phyloP scores from a whole-genome alignment of 2,888 invertebrate genomes.

The Eristalinus sepulchralis region DNA sequence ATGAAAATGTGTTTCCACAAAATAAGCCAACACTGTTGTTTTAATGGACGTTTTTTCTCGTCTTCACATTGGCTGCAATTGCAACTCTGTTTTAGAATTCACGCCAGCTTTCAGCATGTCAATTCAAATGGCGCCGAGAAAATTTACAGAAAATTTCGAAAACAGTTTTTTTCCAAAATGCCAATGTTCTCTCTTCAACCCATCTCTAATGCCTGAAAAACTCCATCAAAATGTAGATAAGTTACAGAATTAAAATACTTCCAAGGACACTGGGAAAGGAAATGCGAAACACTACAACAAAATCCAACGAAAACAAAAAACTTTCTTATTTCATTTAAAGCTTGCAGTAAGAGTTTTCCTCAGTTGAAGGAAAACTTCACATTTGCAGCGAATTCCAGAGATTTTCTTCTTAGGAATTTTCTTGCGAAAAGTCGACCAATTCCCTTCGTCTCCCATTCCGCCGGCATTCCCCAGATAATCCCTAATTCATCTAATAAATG shows the following conservation, averaged over 20 bases:
- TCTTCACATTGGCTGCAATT: no score
- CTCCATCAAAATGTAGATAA: background rate
- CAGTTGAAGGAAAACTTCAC: conserved; percentile 31
- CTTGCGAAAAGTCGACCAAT: conserved; percentile 27
- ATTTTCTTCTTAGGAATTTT: conserved; percentile 32
- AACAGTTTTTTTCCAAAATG: no score
- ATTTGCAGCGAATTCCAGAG: conserved; percentile 50
- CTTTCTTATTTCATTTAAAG: conserved; percentile 35
- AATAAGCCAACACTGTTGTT: no score
- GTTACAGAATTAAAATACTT: conserved; percentile 10
- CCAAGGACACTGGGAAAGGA: background rate
- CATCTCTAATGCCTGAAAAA: no score
- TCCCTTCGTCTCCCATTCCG: background rate
- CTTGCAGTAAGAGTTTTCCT: conserved; percentile 31
- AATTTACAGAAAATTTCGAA: no score
- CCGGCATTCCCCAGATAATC: conserved; percentile 69
- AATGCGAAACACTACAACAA: conserved; percentile 3
- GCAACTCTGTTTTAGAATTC: no score
- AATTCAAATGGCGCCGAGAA: no score
- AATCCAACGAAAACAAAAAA: background rate
- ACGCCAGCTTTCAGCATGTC: no score
- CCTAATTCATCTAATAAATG: conserved; percentile 74
- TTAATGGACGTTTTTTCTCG: no score
- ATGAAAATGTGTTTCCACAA: no score
- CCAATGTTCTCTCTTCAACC: no score